phyloP scores from a whole-genome alignment of 2,888 invertebrate genomes.

The Synanthedon tipuliformis region DNA sequence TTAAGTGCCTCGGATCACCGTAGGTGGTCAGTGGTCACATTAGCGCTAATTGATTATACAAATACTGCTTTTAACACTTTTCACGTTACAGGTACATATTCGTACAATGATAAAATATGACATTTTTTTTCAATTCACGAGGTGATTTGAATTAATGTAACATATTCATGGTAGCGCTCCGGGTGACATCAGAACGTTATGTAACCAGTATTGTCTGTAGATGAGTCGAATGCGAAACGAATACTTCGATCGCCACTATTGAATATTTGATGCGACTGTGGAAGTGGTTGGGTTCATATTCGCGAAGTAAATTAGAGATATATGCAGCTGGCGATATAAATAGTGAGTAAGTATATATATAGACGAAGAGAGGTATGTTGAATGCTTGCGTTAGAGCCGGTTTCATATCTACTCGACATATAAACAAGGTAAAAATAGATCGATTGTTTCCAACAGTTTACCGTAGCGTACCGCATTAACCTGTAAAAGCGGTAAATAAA shows the following conservation, averaged over 20 bases:
- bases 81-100: too few species aligned
- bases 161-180: slow-evolving; percentile 38
- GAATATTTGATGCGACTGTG: background rate
- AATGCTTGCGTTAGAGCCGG: background rate
- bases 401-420: slow-evolving; percentile 14
- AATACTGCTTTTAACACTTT: too few species aligned
- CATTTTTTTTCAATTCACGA: too few species aligned
- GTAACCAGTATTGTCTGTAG: slow-evolving; percentile 34
- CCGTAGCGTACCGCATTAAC: slow-evolving; percentile 45
- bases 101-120: too few species aligned
- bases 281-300: background rate
- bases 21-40: background rate
- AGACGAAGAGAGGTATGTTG: background rate
- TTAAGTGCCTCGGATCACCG: background rate
- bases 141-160: slow-evolving; percentile 12
- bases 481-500: slow-evolving; percentile 58
- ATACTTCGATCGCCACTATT: slow-evolving; percentile 28
- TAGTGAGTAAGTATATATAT: background rate
- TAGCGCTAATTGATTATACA: background rate
- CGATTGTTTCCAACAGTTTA: slow-evolving; percentile 52
- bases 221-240: slow-evolving; percentile 35
- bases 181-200: slow-evolving; percentile 39
- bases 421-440: slow-evolving; percentile 47
- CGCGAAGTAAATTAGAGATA: background rate
- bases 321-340: background rate